Conservation (phyloP, 2,797 vertebrate species). For the Meriones psammophilus region DNA sequence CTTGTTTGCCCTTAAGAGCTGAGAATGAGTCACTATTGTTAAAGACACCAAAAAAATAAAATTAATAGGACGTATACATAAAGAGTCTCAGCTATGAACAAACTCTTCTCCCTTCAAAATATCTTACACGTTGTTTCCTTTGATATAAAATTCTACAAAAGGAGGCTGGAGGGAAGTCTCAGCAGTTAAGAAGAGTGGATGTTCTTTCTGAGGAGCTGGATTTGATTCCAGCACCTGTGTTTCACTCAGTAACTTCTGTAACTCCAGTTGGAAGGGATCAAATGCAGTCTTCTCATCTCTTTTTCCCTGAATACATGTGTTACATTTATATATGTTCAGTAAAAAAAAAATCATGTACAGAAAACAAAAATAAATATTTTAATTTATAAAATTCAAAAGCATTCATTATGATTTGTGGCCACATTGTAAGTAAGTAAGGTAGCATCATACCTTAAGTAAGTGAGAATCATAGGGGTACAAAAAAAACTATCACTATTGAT, state of each 20-base stretch:
- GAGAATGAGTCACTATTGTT: neutral
- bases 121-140: neutral
- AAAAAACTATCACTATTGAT: neutral
- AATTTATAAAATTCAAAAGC: neutral
- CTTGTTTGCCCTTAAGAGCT: neutral
- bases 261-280: neutral
- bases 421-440: no score
- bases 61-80: neutral
- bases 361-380: neutral
- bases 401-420: neutral
- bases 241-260: neutral
- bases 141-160: constrained; percentile 37
- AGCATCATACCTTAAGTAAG: no score
- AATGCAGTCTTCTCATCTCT: no score
- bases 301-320: neutral
- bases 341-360: neutral
- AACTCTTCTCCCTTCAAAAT: neutral
- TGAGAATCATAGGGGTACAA: neutral
- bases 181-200: neutral
- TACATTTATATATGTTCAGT: neutral
- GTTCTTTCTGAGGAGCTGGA: neutral
- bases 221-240: neutral
- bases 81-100: neutral
- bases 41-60: neutral
- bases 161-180: neutral